Base-by-base conservation (phyloP, 2,113 vertebrate genomes). In the Romanogobio albipinnatus region DNA sequence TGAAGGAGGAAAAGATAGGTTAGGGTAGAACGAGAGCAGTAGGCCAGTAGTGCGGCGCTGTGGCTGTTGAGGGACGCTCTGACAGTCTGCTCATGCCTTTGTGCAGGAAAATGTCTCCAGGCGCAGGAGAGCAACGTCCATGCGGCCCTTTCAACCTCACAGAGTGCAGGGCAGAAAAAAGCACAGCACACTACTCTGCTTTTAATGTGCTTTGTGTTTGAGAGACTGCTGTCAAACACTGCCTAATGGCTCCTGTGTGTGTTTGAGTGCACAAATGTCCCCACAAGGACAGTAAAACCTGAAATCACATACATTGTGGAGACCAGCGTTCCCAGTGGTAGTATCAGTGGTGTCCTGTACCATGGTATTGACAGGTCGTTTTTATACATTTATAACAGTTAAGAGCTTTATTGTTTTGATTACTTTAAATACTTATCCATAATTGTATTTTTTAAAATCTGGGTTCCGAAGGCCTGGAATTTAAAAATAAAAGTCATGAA, bases 51-150 rank as follows among this genome's bases (percentile, higher is more conserved):
- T 80, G 76, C 47, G 17, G 70, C 79, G 43, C 87, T 78, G 89
- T 90, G 82, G 83, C 36, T 49, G 10, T 49, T 36, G 89, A 90
- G 88, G 89, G 88, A 15, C 15, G 5, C 75, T 17, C 13, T 68
- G 83, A 81, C 78, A 59, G 24, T 83, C 89, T 89, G 56, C 76
- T 91, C 90, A 93, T 90, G 59, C 92, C 92, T 93, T 94, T 95
- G 93, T 94, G 90, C 86, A 53, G 90, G 86, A 90, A 90, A 89
- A 90, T 93, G 90, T 94, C 94, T 93, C 92, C 86, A 92, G 93
- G 93, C 93, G 49, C 86, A 85, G 45, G 85, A 90, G 90, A 92
- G 91, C 90, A 47, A 24, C 14, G n/a, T 80, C 58, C 56, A 62
- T 15, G 5, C 8, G 36, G 91, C 92, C 92, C 93, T 94, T 85